Percentiles rank a stretch among this genome's conserved stretches.
phyloP scores from a whole-genome alignment of 23 tunicate genomes.

The Trididemnum miniatum region DNA sequence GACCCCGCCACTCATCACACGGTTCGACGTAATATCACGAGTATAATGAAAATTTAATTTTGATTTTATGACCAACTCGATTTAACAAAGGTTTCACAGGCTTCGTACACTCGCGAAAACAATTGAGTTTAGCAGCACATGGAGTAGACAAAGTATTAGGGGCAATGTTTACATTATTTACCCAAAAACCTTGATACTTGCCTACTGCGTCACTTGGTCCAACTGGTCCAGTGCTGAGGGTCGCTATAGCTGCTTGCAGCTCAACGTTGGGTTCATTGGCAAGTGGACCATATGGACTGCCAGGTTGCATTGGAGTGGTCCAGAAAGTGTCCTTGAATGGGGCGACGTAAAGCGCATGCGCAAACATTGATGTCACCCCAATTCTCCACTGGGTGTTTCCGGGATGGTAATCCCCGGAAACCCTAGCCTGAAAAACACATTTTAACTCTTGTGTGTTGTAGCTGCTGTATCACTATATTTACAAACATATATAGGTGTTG shows the following conservation, averaged over 20 bases:
- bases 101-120: not conserved
- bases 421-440: constrained; percentile 85
- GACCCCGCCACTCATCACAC: no score
- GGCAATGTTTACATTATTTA: no score
- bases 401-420: constrained; percentile 89
- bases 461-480: no score
- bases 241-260: constrained; percentile 78
- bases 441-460: no score
- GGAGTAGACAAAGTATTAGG: no score
- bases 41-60: no score
- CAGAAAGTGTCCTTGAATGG: constrained; percentile 95
- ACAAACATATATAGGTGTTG: no score
- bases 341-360: constrained; percentile 82
- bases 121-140: not conserved
- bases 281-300: constrained; percentile 55
- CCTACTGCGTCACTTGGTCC: constrained; percentile 84
- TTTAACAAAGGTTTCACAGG: not conserved
- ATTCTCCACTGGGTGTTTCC: constrained; percentile 91
- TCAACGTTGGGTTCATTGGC: constrained; percentile 59
- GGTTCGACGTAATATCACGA: no score
- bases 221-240: constrained; percentile 89
- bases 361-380: constrained; percentile 86
- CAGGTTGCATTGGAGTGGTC: constrained; percentile 66
- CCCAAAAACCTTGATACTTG: not conserved
- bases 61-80: not conserved